Percentiles rank a stretch among this genome's conserved stretches.
Evolutionary conservation across 2,888 invertebrate genomes (phyloP).

Genomic region (Neelides folsomi): DNA sequence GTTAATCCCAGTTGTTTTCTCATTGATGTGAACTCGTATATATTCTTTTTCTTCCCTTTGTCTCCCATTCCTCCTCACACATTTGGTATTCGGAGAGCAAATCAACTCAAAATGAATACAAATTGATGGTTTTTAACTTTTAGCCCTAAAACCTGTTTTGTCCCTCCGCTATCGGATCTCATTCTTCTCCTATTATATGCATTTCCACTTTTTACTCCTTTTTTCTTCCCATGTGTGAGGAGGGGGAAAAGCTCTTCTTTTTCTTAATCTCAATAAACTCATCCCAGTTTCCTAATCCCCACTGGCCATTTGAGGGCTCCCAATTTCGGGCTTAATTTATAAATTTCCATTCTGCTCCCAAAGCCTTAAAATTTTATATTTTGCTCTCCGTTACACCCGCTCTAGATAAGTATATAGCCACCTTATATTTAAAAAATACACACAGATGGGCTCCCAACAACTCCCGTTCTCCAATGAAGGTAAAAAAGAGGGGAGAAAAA

Average conservation of each 20-base stretch:
- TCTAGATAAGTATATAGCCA: background rate
- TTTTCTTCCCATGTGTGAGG: constrained; percentile 1
- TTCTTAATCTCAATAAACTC: too few species aligned
- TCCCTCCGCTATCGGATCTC: constrained; percentile 7
- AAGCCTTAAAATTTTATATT: too few species aligned
- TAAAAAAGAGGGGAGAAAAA: too few species aligned
- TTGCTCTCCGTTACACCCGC: too few species aligned
- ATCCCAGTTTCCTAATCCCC: background rate
- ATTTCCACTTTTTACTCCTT: constrained; percentile 6
- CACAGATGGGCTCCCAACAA: background rate
- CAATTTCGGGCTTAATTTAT: background rate
- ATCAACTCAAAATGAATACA: constrained; percentile 34
- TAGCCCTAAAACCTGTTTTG: constrained; percentile 29
- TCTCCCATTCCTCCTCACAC: background rate
- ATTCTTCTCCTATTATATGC: constrained; percentile 9
- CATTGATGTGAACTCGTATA: too few species aligned
- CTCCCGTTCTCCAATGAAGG: too few species aligned
- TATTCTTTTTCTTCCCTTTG: too few species aligned
- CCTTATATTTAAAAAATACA: background rate
- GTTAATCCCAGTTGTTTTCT: too few species aligned
- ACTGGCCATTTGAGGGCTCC: constrained; percentile 3
- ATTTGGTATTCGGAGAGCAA: constrained; percentile 17
- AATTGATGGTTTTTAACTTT: constrained; percentile 26
- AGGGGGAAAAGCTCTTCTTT: constrained; percentile 1
- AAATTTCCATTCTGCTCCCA: background rate